Evolutionary conservation across 2,113 vertebrate genomes (phyloP), one percentile per base, ranked within the genome.

Genomic region (Ivindomyrus marchei): DNA sequence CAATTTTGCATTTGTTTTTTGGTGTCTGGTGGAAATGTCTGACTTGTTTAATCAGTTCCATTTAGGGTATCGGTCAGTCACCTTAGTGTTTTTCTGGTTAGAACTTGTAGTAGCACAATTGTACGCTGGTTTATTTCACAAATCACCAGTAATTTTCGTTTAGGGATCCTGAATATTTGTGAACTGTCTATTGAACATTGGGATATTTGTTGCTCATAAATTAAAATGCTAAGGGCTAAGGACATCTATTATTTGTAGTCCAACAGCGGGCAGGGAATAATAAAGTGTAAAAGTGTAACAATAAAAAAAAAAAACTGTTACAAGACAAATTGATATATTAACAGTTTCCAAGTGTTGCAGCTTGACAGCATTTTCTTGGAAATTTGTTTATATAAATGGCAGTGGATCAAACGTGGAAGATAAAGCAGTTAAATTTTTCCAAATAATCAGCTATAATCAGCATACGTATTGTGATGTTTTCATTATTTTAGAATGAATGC

Each of bases 191-290:
- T 36, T 31, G 94, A 94, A 27, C 94, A 94, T 70, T 91, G 93
- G 2, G 56, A 27, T 53, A 24, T 85, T 89, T 52, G 91, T 91
- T 92, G 92, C 91, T 90, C 39, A 85, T 47, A 45, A 88, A 91
- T 88, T 62, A 92, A 88, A 52, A 90, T 90, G 93, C 24, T 52
- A 45, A 39, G 56, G 88, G 88, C 39, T 45, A 88, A 56, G 92
- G 88, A 93, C 84, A n/a, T 93, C 77, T 94, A 94, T 95, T 95
- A 70, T 94, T 95, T 90, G 90, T 94, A 94, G 86, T 31, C 39
- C 42, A 56, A 46, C 91, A 92, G 92, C 24, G 9, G 58, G 9
- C 53, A 21, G 53, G 88, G 8, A 83, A 24, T 90, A 89, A 9
- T 31, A 90, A 88, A 15, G 77, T 90, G 39, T 17, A 88, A 53